Percentiles rank a stretch among this genome's conserved stretches.
Evolutionary conservation across 2,888 invertebrate genomes (phyloP).

Genomic region (Neoscelio sp.): DNA sequence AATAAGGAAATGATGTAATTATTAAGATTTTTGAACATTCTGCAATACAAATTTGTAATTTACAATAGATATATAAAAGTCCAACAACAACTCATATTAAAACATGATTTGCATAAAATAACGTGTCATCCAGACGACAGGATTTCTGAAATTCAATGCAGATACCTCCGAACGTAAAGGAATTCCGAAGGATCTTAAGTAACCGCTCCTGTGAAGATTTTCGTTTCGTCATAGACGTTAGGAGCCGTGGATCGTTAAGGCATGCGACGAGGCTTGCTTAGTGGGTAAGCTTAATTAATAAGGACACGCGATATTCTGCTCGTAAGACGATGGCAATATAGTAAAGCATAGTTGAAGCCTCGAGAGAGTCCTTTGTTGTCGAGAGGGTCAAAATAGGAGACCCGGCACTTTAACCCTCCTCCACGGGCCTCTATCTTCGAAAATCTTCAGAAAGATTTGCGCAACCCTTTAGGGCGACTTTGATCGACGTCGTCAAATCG

Average conservation of each 20-base stretch:
- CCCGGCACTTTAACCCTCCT: slow-evolving; percentile 81
- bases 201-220: slow-evolving; percentile 60
- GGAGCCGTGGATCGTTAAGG: slow-evolving; percentile 81
- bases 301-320: slow-evolving; percentile 82
- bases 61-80: no score
- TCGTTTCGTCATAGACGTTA: slow-evolving; percentile 65
- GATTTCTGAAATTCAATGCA: slow-evolving; percentile 22
- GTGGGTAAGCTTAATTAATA: slow-evolving; percentile 82
- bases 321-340: slow-evolving; percentile 76
- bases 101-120: no score
- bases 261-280: slow-evolving; percentile 81
- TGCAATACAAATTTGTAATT: no score
- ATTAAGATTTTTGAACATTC: no score
- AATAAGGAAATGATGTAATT: no score
- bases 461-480: slow-evolving; percentile 61
- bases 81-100: neutral
- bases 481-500: slow-evolving; percentile 56
- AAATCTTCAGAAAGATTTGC: slow-evolving; percentile 70
- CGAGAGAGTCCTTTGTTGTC: slow-evolving; percentile 82
- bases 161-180: slow-evolving; percentile 39
- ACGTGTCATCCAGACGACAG: neutral
- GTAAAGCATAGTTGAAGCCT: slow-evolving; percentile 77
- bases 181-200: slow-evolving; percentile 60
- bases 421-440: slow-evolving; percentile 77
- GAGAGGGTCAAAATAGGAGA: slow-evolving; percentile 79